Conservation (phyloP, 2,888 invertebrate species). For the Limnephilus auricula region DNA sequence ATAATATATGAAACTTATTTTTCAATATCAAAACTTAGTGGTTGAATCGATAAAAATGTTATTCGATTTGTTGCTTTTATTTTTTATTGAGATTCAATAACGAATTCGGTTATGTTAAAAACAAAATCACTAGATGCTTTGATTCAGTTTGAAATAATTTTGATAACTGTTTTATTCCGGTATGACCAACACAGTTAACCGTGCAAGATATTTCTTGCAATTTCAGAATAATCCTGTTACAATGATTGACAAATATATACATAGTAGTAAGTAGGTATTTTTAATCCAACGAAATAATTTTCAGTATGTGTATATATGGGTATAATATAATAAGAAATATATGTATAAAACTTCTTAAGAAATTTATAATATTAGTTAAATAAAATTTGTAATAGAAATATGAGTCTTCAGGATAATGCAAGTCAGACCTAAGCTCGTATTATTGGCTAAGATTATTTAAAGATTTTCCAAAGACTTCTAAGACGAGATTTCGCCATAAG, state of each 20-base stretch:
- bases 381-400: background rate
- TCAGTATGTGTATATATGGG: background rate
- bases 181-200: background rate
- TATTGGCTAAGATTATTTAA: slow-evolving; percentile 47
- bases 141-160: background rate
- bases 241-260: background rate
- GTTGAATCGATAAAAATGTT: background rate
- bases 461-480: slow-evolving; percentile 39
- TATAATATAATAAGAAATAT: slow-evolving; percentile 13
- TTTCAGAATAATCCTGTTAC: background rate
- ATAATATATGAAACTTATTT: background rate
- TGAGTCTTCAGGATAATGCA: slow-evolving; percentile 34
- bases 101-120: background rate
- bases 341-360: background rate
- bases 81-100: background rate
- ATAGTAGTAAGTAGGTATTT: background rate
- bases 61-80: background rate
- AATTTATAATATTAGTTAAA: slow-evolving; percentile 2
- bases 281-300: background rate
- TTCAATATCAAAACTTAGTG: too few species aligned
- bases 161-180: background rate
- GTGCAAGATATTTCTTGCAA: background rate
- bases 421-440: slow-evolving; percentile 48
- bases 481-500: background rate
- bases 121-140: background rate